Evolutionary conservation across 2,888 invertebrate genomes (phyloP).

Genomic region (Zonitis immaculata): DNA sequence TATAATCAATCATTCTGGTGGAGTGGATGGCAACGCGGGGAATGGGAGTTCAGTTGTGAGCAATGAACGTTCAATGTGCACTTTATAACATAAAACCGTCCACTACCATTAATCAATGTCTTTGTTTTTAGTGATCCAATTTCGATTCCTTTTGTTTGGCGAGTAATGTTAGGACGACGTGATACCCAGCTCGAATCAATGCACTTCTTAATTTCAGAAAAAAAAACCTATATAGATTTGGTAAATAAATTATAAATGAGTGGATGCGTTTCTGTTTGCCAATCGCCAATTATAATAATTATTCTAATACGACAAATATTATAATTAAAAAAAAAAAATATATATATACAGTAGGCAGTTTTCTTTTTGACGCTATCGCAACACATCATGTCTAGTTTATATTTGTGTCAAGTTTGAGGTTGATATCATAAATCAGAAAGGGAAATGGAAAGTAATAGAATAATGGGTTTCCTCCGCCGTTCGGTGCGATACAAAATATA

Average conservation of each 20-base stretch:
- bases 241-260: no score
- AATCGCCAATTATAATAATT: no score
- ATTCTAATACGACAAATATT: no score
- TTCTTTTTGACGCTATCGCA: background rate
- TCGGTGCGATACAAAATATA: background rate
- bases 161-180: slow-evolving; percentile 38
- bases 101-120: slow-evolving; percentile 47
- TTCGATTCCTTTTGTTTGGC: slow-evolving; percentile 45
- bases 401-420: slow-evolving; percentile 1
- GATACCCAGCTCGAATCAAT: slow-evolving; percentile 37
- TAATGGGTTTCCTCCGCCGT: background rate
- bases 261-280: no score
- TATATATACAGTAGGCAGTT: no score
- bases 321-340: no score
- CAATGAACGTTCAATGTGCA: no score
- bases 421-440: background rate
- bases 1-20: slow-evolving; percentile 38
- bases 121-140: slow-evolving; percentile 48
- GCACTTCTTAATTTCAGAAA: slow-evolving; percentile 32
- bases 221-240: no score
- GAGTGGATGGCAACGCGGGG: slow-evolving; percentile 14
- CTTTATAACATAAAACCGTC: slow-evolving; percentile 41
- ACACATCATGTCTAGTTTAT: background rate
- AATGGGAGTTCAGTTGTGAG: no score
- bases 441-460: background rate